These are phyloP conservation scores for Cerceris ruficornis DNA, from an alignment of 2,888 invertebrate genomes.

Conservation along the genomic window DNA sequence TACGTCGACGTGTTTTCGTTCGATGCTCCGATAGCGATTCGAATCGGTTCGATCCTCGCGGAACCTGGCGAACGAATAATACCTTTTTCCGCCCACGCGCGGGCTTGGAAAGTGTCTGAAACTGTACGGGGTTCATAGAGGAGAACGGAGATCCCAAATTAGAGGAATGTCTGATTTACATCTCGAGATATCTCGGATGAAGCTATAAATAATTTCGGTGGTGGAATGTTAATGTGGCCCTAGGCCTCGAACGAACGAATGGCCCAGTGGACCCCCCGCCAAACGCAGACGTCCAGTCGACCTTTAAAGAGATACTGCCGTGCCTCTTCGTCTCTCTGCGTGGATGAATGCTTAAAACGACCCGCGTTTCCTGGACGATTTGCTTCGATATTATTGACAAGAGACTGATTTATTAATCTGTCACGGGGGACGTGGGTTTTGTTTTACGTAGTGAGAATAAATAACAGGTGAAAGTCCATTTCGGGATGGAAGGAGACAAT, in stretches of 20 bases:
- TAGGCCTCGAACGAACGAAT: constrained; percentile 66
- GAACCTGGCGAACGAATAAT: constrained; percentile 6
- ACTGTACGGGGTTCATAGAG: constrained; percentile 46
- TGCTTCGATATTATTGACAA: constrained; percentile 18
- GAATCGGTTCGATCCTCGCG: no score
- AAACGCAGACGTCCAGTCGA: constrained; percentile 67
- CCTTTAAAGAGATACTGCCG: constrained; percentile 65
- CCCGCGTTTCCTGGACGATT: constrained; percentile 35
- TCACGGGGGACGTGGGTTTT: no score
- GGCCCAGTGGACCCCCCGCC: constrained; percentile 74
- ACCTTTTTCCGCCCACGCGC: constrained; percentile 57
- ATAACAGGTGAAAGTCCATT: neutral
- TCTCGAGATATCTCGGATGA: constrained; percentile 77
- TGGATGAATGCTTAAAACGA: constrained; percentile 35
- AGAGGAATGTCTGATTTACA: constrained; percentile 77
- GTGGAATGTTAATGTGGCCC: constrained; percentile 78
- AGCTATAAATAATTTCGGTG: constrained; percentile 79
- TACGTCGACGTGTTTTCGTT: no score
- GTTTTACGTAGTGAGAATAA: neutral
- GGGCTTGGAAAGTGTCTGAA: constrained; percentile 49
- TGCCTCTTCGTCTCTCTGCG: constrained; percentile 50
- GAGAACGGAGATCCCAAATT: constrained; percentile 71
- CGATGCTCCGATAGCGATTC: no score
- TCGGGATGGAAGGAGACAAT: neutral
- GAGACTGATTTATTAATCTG: constrained; percentile 11